These are phyloP conservation scores for Myiozetetes cayanensis DNA, from an alignment of 2,113 vertebrate genomes.

Conservation along the genomic window DNA sequence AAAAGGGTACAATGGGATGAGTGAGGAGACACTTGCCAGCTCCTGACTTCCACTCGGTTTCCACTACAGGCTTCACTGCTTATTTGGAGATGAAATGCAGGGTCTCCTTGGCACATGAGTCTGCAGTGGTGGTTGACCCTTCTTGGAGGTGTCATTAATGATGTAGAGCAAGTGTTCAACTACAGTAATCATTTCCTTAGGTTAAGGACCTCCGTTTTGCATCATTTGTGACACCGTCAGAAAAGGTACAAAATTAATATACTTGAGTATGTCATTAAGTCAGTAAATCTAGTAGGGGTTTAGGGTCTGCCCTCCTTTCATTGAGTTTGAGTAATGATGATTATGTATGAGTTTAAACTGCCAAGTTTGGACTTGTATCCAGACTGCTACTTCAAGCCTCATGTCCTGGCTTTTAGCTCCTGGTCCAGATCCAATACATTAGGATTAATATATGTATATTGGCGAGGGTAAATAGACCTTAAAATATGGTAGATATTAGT, in stretches of 20 bases:
- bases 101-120: background rate
- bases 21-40: background rate
- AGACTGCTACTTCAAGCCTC: background rate
- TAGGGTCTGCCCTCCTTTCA: background rate
- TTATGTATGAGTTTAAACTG: conserved; percentile 15
- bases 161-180: background rate
- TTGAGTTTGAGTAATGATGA: background rate
- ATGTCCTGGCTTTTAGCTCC: conserved; percentile 4
- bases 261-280: background rate
- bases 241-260: background rate
- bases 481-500: background rate
- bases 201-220: background rate
- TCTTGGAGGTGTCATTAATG: background rate
- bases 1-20: background rate
- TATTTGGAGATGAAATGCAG: background rate
- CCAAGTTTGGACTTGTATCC: background rate
- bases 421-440: background rate
- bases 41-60: background rate
- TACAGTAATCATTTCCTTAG: background rate
- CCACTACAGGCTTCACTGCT: background rate
- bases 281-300: conserved; percentile 17
- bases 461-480: background rate
- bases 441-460: conserved; percentile 22
- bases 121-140: background rate
- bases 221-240: background rate